Evolutionary conservation across 2,888 invertebrate genomes (phyloP).

Genomic region (Latrodectus elegans): DNA sequence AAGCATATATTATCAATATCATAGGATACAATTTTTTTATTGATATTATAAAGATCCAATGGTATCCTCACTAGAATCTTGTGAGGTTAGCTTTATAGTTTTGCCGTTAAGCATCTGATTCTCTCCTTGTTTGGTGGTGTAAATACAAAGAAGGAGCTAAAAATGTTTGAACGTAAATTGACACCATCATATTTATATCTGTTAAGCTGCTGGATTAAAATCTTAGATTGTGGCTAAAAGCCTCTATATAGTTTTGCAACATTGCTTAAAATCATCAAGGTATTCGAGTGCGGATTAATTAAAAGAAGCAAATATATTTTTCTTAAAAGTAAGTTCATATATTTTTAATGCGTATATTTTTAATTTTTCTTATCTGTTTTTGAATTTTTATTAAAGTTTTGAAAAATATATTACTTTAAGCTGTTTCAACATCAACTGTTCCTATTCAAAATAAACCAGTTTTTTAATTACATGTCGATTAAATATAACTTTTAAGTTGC

Average conservation of each 20-base stretch:
- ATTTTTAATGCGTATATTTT: background rate
- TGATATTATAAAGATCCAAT: background rate
- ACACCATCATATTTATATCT: conserved; percentile 28
- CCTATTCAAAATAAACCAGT: no score
- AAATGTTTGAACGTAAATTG: conserved; percentile 48
- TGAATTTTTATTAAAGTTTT: no score
- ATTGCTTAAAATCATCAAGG: background rate
- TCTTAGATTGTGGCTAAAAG: conserved; percentile 3
- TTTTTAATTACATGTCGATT: no score
- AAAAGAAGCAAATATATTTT: background rate
- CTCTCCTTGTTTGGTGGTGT: conserved; percentile 46
- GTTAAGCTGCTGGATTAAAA: conserved; percentile 5
- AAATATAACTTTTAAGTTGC: no score
- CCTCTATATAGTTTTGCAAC: background rate
- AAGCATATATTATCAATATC: background rate
- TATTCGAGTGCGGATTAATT: background rate
- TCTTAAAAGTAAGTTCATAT: background rate
- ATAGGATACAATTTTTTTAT: background rate
- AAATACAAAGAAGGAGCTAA: conserved; percentile 13
- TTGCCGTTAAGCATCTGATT: background rate
- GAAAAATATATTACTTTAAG: no score
- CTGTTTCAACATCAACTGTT: no score
- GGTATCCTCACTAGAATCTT: background rate
- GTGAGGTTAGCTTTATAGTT: background rate
- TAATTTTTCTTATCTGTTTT: background rate